Evolutionary conservation across 1,140 invertebrate species (phyloP), one percentile per base, ranked within the genome.

Genomic region (Batillaria attramentaria): DNA sequence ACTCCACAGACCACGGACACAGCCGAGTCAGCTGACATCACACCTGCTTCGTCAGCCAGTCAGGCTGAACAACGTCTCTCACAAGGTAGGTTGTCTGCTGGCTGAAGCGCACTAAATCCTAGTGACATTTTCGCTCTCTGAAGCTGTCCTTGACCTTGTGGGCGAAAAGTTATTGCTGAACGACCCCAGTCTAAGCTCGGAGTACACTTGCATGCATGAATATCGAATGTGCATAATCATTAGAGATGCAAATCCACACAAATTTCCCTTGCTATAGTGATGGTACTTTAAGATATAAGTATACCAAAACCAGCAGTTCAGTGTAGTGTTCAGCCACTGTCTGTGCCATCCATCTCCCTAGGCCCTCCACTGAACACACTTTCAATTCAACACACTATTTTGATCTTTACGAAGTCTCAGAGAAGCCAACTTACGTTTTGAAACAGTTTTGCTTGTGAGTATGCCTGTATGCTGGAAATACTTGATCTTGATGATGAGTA

Each of bases 51-150:
- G 2, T 1, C 50, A 5, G 6, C 68, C 16, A n/a, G 33, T 16
- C 33, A 65, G 16, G 39, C 46, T 28, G 73, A 65, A 35, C 54
- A 60, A 16, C 54, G 39, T n/a, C 62, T 42, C 24, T 75, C 54
- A 16, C 54, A 75, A 65, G 39, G 73, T 75, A 24, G 33, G 24
- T n/a, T 24, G 33, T n/a, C 13, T 24, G 24, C 13, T 50, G 46
- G 24, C 13, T 13, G 13, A 50, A 50, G 13, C 24, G 24, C 46
- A 13, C n/a, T n/a, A n/a, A n/a, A n/a, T n/a, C n/a, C n/a, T n/a
- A n/a, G n/a, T n/a, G n/a, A n/a, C n/a, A n/a, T n/a, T n/a, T n/a
- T n/a, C 13, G 13, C 13, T 50, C 13, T 13, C 24, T 50, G 24
- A 50, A 50, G 46, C 13, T 13, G 46, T 13, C 46, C 24, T 24